phyloP scores from a whole-genome alignment of 2,888 invertebrate species.

The Leistus spinibarbis region DNA sequence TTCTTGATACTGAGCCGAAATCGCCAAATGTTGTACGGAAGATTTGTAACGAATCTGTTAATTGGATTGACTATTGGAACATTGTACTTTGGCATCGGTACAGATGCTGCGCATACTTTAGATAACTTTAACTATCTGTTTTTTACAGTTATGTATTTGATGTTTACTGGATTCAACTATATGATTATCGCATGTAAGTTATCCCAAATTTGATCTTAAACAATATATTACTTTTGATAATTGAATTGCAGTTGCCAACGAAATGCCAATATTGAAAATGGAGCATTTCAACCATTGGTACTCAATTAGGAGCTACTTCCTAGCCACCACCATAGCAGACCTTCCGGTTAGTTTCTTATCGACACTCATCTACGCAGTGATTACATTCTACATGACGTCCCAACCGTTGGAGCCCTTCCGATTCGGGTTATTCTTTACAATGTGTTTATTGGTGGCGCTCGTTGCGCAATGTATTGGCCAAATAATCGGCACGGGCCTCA shows the following conservation, averaged over 20 bases:
- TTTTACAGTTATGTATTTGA: slow-evolving; percentile 91
- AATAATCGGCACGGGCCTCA: slow-evolving; percentile 81
- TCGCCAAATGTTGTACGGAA: slow-evolving; percentile 74
- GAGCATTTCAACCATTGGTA: slow-evolving; percentile 74
- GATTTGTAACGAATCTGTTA: slow-evolving; percentile 77
- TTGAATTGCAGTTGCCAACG: slow-evolving; percentile 62
- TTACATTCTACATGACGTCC: slow-evolving; percentile 85
- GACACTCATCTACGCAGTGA: slow-evolving; percentile 74
- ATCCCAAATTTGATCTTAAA: slow-evolving; percentile 9
- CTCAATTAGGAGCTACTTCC: slow-evolving; percentile 67
- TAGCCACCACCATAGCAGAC: slow-evolving; percentile 67
- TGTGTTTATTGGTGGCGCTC: slow-evolving; percentile 77
- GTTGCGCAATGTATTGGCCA: slow-evolving; percentile 88
- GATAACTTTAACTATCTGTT: slow-evolving; percentile 90
- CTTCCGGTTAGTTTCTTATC: slow-evolving; percentile 63
- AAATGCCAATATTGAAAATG: slow-evolving; percentile 64
- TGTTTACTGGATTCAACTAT: slow-evolving; percentile 93
- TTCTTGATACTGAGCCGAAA: slow-evolving; percentile 71
- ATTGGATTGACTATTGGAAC: slow-evolving; percentile 84
- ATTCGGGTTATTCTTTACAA: slow-evolving; percentile 72
- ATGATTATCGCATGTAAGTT: slow-evolving; percentile 89
- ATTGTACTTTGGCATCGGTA: slow-evolving; percentile 85
- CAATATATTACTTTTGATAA: neutral
- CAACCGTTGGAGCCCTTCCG: slow-evolving; percentile 80
- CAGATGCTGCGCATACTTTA: slow-evolving; percentile 78